Conservation (phyloP, 2,113 vertebrate species). For the Sclerurus mexicanus region DNA sequence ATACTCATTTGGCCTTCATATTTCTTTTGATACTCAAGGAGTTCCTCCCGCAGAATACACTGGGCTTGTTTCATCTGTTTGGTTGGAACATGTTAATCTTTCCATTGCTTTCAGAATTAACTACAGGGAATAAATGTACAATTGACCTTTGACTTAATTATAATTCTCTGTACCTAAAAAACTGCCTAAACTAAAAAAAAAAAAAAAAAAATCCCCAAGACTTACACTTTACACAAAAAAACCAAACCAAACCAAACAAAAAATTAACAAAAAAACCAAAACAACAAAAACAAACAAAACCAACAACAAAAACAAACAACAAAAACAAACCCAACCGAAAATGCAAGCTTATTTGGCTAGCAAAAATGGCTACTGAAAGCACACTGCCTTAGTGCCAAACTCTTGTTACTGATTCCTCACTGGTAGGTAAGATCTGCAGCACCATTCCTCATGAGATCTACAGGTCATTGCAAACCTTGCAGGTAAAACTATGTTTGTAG, state of each 20-base stretch:
- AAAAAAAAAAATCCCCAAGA: background rate
- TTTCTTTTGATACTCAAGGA: background rate
- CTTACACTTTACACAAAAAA: background rate
- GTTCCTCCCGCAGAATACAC: background rate
- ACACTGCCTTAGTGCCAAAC: background rate
- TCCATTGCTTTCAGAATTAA: background rate
- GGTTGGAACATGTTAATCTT: background rate
- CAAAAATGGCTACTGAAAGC: background rate
- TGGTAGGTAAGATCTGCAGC: background rate
- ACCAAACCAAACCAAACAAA: too few relatives aligned
- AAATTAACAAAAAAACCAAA: background rate
- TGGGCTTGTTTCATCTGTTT: background rate
- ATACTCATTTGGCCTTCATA: background rate
- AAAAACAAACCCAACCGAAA: background rate
- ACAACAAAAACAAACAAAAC: too few relatives aligned
- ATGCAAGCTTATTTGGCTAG: background rate
- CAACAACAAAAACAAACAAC: too few relatives aligned
- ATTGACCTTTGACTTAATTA: background rate
- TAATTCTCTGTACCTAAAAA: background rate
- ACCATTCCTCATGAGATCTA: background rate
- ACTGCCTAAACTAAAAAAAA: too few relatives aligned
- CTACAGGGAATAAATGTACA: background rate
- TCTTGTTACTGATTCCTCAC: background rate
- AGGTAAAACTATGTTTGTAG: background rate
- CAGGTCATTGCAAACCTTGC: background rate